Base-by-base conservation (phyloP, 2,113 vertebrate genomes). In the Ctenomys sociabilis region DNA sequence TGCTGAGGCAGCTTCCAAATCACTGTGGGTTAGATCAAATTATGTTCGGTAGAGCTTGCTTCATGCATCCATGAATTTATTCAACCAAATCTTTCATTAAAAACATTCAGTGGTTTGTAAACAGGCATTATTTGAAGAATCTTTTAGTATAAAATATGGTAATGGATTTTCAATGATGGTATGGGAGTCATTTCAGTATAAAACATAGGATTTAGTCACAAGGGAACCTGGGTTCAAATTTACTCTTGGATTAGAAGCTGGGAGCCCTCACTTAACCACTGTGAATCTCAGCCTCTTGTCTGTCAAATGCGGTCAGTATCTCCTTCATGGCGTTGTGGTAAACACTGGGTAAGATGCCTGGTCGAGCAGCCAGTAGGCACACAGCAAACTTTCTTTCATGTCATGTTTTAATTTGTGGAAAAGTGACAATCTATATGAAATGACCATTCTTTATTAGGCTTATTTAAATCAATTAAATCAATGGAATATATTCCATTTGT, bases 51-150 rank as follows among this genome's bases (percentile, higher is more conserved):
- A 90, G 49, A 30, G 3, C 59, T 94, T 80, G 66, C 61, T 87
- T 83, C 73, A 85, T 63, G 66, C 73, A 93, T 86, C 73, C 21
- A 59, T 83, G 68, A 17, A 75, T 68, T 92, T 32, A 73, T 45
- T 95, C 40, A 93, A 49, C 66, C 37, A 85, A 91, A 91, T 43
- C 11, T 70, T 64, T 26, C 35, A 54, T 52, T 90, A 54, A 90
- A 85, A 75, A 87, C 96, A 90, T 54, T 85, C 72, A 35, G 37
- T 35, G 63, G 19, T 40, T 59, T 86, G 45, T 73, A 72, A 87
- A 28, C 30, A 63, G 63, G 94, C 7, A 17, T 59, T 78, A 17
- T 45, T 75, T 1, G 7, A 91, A 30, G 43, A 66, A 19, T 59
- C 66, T 86, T 94, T 72, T 40, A 72, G 16, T 40, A 70, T 70